Evolutionary conservation across 2,797 vertebrate species (phyloP), one percentile per base, ranked within the genome.

Genomic region (Gorsachius magnificus): DNA sequence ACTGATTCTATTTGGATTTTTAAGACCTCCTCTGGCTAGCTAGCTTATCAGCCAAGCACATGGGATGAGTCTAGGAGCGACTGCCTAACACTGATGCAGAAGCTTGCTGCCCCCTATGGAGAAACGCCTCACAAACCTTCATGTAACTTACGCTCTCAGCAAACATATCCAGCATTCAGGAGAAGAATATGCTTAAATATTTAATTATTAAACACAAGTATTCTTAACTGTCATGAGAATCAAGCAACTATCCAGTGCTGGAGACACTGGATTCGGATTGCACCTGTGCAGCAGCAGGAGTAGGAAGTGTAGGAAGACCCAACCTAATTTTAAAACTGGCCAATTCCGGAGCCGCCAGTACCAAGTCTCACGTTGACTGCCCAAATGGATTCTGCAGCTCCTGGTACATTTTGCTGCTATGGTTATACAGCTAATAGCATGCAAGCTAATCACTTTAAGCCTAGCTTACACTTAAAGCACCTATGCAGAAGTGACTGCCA

Each of bases 31-130:
- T 76, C 70, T 70, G 53, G 41, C 41, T 77, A 82, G 38, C 71
- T 53, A 79, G 24, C 21, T 63, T 17, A 19, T 68, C 33, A 64
- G 71, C n/a, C 36, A 74, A 85, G 57, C 41, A 85, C 19, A 70
- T 5, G 38, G 54, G 31, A 61, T 31, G 3, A 69, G 24, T 33
- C 46, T 31, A 36, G 18, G n/a, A 96, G 36, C 48, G 50, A 70
- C 43, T 13, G 29, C 11, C 51, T 46, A 31, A 41, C 53, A 81
- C 18, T 69, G 76, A 45, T 26, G 58, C 94, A 91, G 91, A 75
- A 26, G 61, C 84, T 78, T 95, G 94, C 94, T 95, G 95, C 94
- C 96, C 95, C 93, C 95, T 94, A 83, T n/a, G 76, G 96, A 97
- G 72, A 95, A 80, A 80, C 5, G 28, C 54, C 65, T 80, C 71